Conservation (phyloP, 2,888 invertebrate species). For the Dromius quadrimaculatus region DNA sequence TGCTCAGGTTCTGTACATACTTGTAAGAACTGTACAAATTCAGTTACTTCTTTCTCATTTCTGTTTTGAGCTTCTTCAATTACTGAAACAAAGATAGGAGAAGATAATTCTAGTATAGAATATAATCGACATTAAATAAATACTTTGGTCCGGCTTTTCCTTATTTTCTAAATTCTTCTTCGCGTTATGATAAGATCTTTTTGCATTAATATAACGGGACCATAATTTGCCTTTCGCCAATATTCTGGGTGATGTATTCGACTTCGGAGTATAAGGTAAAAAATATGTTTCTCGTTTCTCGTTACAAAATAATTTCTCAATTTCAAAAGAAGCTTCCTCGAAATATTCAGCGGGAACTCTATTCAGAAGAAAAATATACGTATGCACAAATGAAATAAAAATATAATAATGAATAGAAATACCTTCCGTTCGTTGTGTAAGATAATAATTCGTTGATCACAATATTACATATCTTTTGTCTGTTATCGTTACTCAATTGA, state of each 20-base stretch:
- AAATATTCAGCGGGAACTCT: background rate
- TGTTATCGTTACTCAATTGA: background rate
- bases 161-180: background rate
- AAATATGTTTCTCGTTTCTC: constrained; percentile 5
- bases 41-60: background rate
- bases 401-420: constrained; percentile 2
- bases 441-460: constrained; percentile 3
- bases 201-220: constrained; percentile 5
- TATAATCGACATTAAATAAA: background rate
- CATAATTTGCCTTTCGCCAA: constrained; percentile 13
- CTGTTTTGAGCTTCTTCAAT: background rate
- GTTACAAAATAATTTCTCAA: background rate
- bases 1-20: background rate
- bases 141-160: background rate
- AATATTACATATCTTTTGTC: constrained; percentile 8
- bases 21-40: constrained; percentile 10
- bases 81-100: no score
- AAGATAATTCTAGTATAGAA: no score
- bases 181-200: background rate
- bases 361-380: background rate
- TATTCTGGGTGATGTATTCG: background rate
- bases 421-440: background rate
- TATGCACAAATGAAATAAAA: background rate
- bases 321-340: background rate
- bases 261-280: background rate